These are phyloP conservation scores for Drosophila nr. perissopoda DNA, from an alignment of 2,888 invertebrate species.

Conservation along the genomic window DNA sequence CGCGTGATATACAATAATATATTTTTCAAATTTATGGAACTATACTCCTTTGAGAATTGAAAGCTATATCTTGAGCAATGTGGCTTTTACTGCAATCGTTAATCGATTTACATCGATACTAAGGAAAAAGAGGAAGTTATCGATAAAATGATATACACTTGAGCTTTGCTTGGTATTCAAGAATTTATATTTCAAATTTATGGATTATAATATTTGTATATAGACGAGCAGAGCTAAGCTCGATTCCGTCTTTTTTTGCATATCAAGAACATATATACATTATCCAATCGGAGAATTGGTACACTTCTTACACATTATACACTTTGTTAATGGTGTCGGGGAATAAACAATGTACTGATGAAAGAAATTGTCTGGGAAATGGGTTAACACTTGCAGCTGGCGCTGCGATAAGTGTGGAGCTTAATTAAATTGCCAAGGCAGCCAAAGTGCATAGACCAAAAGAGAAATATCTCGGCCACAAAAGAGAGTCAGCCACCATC, in stretches of 20 bases:
- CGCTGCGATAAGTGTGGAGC: constrained; percentile 68
- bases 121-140: not conserved
- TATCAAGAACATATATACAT: not conserved
- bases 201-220: not conserved
- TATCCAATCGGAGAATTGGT: not conserved
- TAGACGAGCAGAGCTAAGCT: not conserved
- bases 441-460: constrained; percentile 21
- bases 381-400: constrained; percentile 21
- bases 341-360: not conserved
- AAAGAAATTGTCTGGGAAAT: not conserved
- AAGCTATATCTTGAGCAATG: not conserved
- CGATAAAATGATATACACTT: not conserved
- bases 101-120: not conserved
- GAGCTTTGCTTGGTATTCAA: not conserved
- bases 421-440: constrained; percentile 66
- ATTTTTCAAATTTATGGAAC: not conserved
- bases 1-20: not conserved
- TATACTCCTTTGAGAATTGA: not conserved
- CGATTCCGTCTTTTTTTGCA: not conserved
- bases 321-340: not conserved
- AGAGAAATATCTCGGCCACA: not conserved
- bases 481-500: not conserved
- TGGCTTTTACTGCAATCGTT: not conserved
- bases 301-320: not conserved
- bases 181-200: not conserved